These are phyloP conservation scores for Lagodon rhomboides DNA, from an alignment of 2,797 vertebrate genomes.

Conservation along the genomic window DNA sequence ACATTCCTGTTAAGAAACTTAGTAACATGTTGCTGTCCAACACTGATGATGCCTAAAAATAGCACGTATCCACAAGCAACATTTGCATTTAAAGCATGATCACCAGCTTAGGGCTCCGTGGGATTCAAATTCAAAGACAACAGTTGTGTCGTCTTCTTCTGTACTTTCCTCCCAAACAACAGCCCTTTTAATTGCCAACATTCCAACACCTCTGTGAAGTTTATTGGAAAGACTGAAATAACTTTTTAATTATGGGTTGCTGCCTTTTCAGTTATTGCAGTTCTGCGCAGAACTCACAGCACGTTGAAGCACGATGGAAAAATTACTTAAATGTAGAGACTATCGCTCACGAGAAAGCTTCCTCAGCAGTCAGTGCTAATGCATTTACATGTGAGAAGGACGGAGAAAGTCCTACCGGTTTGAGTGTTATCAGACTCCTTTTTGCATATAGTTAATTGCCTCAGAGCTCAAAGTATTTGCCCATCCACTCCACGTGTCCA, in stretches of 20 bases:
- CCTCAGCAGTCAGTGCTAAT: slow-evolving; percentile 10
- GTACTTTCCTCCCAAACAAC: background rate
- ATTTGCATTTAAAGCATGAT: background rate
- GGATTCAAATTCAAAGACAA: background rate
- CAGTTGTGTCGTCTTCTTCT: background rate
- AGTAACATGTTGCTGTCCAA: background rate
- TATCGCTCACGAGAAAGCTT: background rate
- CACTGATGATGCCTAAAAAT: background rate
- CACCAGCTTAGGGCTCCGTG: background rate
- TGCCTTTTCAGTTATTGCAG: background rate
- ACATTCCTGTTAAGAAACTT: background rate
- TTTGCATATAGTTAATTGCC: background rate
- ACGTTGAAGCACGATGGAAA: background rate
- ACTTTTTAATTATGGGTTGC: background rate
- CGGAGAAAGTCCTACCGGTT: background rate
- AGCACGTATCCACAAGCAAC: background rate
- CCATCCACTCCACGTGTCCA: background rate
- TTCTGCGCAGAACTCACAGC: background rate
- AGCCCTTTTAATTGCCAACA: background rate
- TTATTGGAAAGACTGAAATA: background rate
- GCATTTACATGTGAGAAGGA: slow-evolving; percentile 5
- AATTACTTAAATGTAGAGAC: background rate
- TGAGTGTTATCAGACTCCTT: background rate
- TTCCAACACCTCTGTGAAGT: background rate
- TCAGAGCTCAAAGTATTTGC: slow-evolving; percentile 10